Conservation (phyloP, 1,140 invertebrate species). For the Acromyrmex heyeri region DNA sequence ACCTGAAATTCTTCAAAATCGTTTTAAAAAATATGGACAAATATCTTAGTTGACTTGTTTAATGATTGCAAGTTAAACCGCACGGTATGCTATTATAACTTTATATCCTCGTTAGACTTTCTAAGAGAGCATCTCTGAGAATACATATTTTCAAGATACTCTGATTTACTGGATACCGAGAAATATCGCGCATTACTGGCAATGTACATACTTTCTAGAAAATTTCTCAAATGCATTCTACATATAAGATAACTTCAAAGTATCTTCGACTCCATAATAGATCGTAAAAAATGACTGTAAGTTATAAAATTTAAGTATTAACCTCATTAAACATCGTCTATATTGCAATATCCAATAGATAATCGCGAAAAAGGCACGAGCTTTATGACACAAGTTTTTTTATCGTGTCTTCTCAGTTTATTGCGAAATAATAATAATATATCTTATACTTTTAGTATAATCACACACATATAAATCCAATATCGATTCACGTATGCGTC, state of each 20-base stretch:
- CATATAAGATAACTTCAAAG: neutral
- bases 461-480: constrained; percentile 5
- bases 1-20: constrained; percentile 30
- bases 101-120: constrained; percentile 71
- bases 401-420: neutral
- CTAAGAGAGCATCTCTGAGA: constrained; percentile 46
- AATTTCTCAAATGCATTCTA: neutral
- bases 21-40: constrained; percentile 50
- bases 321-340: neutral
- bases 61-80: constrained; percentile 70
- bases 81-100: constrained; percentile 71
- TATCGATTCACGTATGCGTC: neutral
- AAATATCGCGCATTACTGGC: constrained; percentile 23
- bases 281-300: constrained; percentile 3
- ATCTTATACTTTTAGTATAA: neutral
- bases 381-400: constrained; percentile 1
- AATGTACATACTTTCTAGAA: constrained; percentile 15
- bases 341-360: neutral
- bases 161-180: constrained; percentile 31
- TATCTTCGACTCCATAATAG: neutral
- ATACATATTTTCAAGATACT: constrained; percentile 53
- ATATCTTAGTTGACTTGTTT: constrained; percentile 62
- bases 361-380: neutral
- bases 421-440: neutral
- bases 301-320: neutral